phyloP scores from a whole-genome alignment of 2,888 invertebrate species.

The Euspilapteryx auroguttella region DNA sequence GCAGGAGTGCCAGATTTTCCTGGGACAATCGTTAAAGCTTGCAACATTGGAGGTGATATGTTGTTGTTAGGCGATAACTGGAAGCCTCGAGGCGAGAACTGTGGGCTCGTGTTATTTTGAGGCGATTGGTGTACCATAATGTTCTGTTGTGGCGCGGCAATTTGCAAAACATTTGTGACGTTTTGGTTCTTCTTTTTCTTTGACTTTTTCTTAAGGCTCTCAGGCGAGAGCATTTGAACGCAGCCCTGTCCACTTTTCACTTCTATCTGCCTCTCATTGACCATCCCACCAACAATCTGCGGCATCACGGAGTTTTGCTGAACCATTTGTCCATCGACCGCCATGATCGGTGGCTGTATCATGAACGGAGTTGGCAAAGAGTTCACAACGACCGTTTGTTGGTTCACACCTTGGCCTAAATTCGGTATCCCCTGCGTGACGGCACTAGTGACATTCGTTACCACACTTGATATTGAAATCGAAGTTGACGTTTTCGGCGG shows the following conservation, averaged over 20 bases:
- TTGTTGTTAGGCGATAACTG: conserved; percentile 72
- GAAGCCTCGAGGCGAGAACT: conserved; percentile 74
- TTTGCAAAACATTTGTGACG: conserved; percentile 71
- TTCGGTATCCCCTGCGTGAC: conserved; percentile 68
- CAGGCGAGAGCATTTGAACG: conserved; percentile 66
- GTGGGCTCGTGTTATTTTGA: conserved; percentile 45
- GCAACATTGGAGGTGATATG: conserved; percentile 69
- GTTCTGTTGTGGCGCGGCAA: conserved; percentile 67
- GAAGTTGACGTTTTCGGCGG: conserved; percentile 58
- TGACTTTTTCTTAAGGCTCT: conserved; percentile 65
- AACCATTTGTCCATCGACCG: conserved; percentile 71
- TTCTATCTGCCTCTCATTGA: conserved; percentile 57
- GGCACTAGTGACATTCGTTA: conserved; percentile 67
- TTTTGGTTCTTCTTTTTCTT: conserved; percentile 77
- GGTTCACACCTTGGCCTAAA: conserved; percentile 69
- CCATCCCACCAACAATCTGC: conserved; percentile 68
- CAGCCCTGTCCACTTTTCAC: conserved; percentile 46
- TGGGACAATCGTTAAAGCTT: conserved; percentile 76
- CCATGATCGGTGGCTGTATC: conserved; percentile 76
- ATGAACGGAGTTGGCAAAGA: conserved; percentile 77
- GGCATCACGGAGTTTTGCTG: conserved; percentile 71
- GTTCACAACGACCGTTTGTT: conserved; percentile 79
- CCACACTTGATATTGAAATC: conserved; percentile 64
- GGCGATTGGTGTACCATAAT: conserved; percentile 56
- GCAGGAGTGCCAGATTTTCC: conserved; percentile 74